Conservation (phyloP, 2,113 vertebrate species). For the Nothobranchius furzeri region DNA sequence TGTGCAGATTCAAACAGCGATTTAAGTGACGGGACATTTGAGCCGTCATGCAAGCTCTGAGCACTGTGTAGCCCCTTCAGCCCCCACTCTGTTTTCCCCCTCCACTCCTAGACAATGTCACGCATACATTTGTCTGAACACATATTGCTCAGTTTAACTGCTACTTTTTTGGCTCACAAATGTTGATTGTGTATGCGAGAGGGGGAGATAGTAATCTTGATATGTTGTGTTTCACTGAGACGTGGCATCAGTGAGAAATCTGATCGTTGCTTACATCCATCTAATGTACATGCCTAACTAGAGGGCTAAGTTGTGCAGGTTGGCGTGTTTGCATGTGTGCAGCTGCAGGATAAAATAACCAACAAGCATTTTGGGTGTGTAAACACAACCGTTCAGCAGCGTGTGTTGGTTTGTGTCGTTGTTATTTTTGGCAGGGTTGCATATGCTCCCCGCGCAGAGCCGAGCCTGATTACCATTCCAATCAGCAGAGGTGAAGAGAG, state of each 20-base stretch:
- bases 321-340: conserved; percentile 24
- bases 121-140: conserved; percentile 65
- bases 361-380: conserved; percentile 84
- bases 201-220: background rate
- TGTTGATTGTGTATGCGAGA: background rate
- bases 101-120: conserved; percentile 46
- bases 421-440: conserved; percentile 97
- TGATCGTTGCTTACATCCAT: conserved; percentile 45
- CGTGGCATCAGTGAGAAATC: conserved; percentile 40
- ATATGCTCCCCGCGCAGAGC: conserved; percentile 89
- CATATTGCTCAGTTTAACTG: conserved; percentile 65
- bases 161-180: conserved; percentile 51
- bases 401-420: conserved; percentile 88
- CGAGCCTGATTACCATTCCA: conserved; percentile 93
- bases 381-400: conserved; percentile 83
- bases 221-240: conserved; percentile 36
- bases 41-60: conserved; percentile 61
- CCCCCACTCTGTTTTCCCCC: background rate
- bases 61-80: conserved; percentile 17
- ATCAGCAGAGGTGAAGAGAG: conserved; percentile 91
- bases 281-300: conserved; percentile 32
- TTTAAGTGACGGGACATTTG: conserved; percentile 70
- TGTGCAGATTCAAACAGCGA: conserved; percentile 56
- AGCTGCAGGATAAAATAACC: conserved; percentile 71
- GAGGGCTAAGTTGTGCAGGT: conserved; percentile 10